These are phyloP conservation scores for Hippopotamyrus pictus DNA, from an alignment of 2,797 vertebrate genomes.

Conservation along the genomic window DNA sequence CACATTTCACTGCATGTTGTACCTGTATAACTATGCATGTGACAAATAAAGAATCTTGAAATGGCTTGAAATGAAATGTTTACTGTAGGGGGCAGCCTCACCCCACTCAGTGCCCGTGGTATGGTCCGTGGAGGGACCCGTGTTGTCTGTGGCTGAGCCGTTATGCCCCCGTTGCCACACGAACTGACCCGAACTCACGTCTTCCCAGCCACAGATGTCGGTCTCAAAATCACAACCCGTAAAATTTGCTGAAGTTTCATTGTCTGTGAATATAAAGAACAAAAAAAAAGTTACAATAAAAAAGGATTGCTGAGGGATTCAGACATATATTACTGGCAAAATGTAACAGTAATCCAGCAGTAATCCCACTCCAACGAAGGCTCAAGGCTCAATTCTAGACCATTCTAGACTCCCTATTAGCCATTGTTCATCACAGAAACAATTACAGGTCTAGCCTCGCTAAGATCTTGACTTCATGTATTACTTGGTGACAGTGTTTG, in stretches of 20 bases:
- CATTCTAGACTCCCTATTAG: not conserved
- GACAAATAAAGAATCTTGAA: too few relatives aligned
- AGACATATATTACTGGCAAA: not conserved
- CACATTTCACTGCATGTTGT: too few relatives aligned
- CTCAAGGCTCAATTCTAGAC: not conserved
- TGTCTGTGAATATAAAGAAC: slow-evolving; percentile 32
- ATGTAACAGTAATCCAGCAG: not conserved
- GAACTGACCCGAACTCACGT: slow-evolving; percentile 53
- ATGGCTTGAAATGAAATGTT: too few relatives aligned
- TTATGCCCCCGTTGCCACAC: slow-evolving; percentile 57
- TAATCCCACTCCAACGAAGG: not conserved
- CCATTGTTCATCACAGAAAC: not conserved
- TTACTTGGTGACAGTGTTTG: not conserved
- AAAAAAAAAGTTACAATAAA: not conserved
- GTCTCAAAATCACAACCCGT: slow-evolving; percentile 60
- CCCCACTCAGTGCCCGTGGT: slow-evolving; percentile 56
- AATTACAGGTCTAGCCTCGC: not conserved
- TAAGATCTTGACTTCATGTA: not conserved
- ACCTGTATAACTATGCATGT: too few relatives aligned
- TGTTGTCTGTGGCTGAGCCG: slow-evolving; percentile 36
- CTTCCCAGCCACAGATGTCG: slow-evolving; percentile 57
- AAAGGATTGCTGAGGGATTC: not conserved
- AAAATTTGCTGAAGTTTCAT: slow-evolving; percentile 50
- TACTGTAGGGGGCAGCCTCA: slow-evolving; percentile 33
- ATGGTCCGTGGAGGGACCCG: slow-evolving; percentile 57